phyloP scores from a whole-genome alignment of 30 jellyfish, hydroid and myxozoan species.

The Cassiopea xamachana region DNA sequence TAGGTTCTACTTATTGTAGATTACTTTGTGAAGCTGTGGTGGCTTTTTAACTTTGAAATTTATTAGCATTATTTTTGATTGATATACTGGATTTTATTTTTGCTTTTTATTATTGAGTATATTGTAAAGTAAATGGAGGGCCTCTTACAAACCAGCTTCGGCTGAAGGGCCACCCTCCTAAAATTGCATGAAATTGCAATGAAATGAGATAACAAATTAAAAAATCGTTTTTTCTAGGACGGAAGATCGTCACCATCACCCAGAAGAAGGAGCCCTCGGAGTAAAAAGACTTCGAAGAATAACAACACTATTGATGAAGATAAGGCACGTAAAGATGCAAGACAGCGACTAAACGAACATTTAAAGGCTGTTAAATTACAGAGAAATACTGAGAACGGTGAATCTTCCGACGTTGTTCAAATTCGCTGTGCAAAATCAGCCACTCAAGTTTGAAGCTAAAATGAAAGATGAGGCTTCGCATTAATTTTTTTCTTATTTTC shows the following conservation, averaged over 20 bases:
- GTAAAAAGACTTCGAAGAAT: slow-evolving; percentile 42
- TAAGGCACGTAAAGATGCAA: slow-evolving; percentile 82
- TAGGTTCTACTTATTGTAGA: too few species aligned
- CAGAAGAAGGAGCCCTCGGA: slow-evolving; percentile 63
- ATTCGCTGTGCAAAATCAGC: slow-evolving; percentile 53
- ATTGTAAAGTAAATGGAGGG: too few species aligned
- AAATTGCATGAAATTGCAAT: too few species aligned
- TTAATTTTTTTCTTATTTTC: background rate
- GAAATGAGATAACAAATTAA: background rate
- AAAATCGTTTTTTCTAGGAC: slow-evolving; percentile 23
- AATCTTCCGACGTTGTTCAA: slow-evolving; percentile 5
- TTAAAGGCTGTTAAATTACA: slow-evolving; percentile 57
- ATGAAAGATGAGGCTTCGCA: background rate
- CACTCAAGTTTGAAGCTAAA: background rate
- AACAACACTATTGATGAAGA: slow-evolving; percentile 71
- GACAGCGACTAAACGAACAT: slow-evolving; percentile 73
- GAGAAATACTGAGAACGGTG: slow-evolving; percentile 36
- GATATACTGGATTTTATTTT: background rate
- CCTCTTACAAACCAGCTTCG: too few species aligned
- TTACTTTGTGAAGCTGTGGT: too few species aligned
- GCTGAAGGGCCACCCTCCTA: too few species aligned
- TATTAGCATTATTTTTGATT: background rate
- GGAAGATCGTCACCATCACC: slow-evolving; percentile 70
- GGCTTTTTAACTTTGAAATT: background rate
- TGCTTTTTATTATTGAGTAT: too few species aligned